These are phyloP conservation scores for Agrochola litura DNA, from an alignment of 2,888 invertebrate genomes.

Conservation along the genomic window DNA sequence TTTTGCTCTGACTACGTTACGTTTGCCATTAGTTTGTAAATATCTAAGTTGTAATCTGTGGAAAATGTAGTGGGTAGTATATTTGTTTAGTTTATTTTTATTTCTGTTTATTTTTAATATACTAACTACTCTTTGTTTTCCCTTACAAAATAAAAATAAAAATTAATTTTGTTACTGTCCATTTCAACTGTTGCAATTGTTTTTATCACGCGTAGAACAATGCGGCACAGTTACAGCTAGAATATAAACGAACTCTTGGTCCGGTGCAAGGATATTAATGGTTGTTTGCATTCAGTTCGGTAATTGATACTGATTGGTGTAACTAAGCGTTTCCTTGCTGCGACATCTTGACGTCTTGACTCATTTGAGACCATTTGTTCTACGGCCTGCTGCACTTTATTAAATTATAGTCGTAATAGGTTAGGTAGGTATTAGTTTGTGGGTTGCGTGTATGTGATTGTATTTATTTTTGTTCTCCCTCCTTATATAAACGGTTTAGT, in stretches of 20 bases:
- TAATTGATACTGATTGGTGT: slow-evolving; percentile 73
- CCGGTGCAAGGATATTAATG: slow-evolving; percentile 60
- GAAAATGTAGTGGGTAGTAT: too few species aligned
- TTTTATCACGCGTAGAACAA: slow-evolving; percentile 28
- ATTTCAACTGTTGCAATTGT: slow-evolving; percentile 12
- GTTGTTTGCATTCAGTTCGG: slow-evolving; percentile 72
- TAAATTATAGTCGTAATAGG: background rate
- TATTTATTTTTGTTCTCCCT: background rate
- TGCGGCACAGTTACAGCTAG: slow-evolving; percentile 48
- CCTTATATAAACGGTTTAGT: background rate
- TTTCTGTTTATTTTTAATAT: too few species aligned
- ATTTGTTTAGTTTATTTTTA: too few species aligned
- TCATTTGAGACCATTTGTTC: slow-evolving; percentile 64
- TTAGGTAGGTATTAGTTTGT: slow-evolving; percentile 1
- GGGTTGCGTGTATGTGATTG: background rate
- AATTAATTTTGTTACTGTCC: background rate
- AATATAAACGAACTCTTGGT: slow-evolving; percentile 66
- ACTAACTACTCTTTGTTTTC: too few species aligned
- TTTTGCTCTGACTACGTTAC: too few species aligned
- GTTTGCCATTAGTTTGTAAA: too few species aligned
- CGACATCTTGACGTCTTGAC: slow-evolving; percentile 57
- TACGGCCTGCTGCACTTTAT: slow-evolving; percentile 37
- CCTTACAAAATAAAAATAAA: too few species aligned
- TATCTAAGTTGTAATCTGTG: too few species aligned
- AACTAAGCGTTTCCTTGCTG: slow-evolving; percentile 71